phyloP scores from a whole-genome alignment of 2,888 invertebrate genomes.

The Morpho deidamia region DNA sequence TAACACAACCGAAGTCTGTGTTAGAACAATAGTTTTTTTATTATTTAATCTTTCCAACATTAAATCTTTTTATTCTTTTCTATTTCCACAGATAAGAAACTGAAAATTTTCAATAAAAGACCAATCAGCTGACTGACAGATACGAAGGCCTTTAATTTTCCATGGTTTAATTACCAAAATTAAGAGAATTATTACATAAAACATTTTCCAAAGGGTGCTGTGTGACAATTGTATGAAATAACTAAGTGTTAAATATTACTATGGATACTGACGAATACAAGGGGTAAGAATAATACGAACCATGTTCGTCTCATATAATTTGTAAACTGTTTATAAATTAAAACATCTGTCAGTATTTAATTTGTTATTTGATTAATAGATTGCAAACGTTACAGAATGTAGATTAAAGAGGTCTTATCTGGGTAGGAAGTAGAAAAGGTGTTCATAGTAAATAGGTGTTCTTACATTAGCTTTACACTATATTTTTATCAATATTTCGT shows the following conservation, averaged over 20 bases:
- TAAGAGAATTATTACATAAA: conserved; percentile 71
- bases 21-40: no score
- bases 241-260: conserved; percentile 2
- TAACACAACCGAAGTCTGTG: no score
- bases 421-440: neutral
- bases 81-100: no score
- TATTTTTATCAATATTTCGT: no score
- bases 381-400: neutral
- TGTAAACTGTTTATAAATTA: conserved; percentile 9
- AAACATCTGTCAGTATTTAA: neutral
- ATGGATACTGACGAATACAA: conserved; percentile 20
- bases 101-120: conserved; percentile 1
- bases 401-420: neutral
- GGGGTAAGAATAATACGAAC: conserved; percentile 20
- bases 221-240: conserved; percentile 3
- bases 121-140: conserved; percentile 73
- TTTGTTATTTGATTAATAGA: neutral
- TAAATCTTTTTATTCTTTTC: neutral
- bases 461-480: no score
- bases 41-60: no score
- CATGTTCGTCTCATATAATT: conserved; percentile 1
- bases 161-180: conserved; percentile 52
- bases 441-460: no score
- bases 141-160: conserved; percentile 55
- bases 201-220: conserved; percentile 27